Evolutionary conservation across 2,113 vertebrate genomes (phyloP).

Genomic region (Phyllopteryx taeniolatus): DNA sequence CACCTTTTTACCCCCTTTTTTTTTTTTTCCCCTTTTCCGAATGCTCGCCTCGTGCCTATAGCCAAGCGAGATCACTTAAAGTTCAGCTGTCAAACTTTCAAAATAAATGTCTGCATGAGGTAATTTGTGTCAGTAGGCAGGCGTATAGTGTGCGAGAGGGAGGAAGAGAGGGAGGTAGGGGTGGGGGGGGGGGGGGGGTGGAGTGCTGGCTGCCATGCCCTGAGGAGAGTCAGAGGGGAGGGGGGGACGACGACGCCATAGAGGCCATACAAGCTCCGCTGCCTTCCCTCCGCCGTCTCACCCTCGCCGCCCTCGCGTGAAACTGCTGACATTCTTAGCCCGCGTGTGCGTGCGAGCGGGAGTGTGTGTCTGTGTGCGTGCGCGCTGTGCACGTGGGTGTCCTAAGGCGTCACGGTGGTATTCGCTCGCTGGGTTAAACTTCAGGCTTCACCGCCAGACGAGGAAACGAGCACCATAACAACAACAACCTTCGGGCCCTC

Average conservation of each 20-base stretch:
- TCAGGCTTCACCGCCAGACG: slow-evolving; percentile 50
- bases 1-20: slow-evolving; percentile 39
- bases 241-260: slow-evolving; percentile 63
- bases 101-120: slow-evolving; percentile 69
- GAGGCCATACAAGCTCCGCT: slow-evolving; percentile 70
- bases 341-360: slow-evolving; percentile 21
- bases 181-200: slow-evolving; percentile 1
- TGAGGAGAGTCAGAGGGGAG: slow-evolving; percentile 64
- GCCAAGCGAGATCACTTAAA: slow-evolving; percentile 70
- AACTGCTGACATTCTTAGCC: slow-evolving; percentile 60
- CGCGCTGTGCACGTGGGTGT: slow-evolving; percentile 7
- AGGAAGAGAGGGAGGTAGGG: background rate
- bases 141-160: slow-evolving; percentile 18
- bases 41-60: slow-evolving; percentile 57
- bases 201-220: slow-evolving; percentile 67
- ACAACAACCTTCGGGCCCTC: slow-evolving; percentile 52
- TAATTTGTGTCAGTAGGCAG: slow-evolving; percentile 68
- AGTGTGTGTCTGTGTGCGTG: slow-evolving; percentile 15
- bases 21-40: slow-evolving; percentile 48
- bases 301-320: slow-evolving; percentile 60
- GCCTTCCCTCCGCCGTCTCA: slow-evolving; percentile 59
- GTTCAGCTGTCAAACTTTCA: slow-evolving; percentile 73
- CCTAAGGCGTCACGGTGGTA: slow-evolving; percentile 34
- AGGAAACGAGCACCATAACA: slow-evolving; percentile 45
- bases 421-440: slow-evolving; percentile 49